Percentiles rank a stretch among this genome's conserved stretches.
Evolutionary conservation across 2,797 vertebrate genomes (phyloP).

Genomic region (Gymnothorax reevesii): DNA sequence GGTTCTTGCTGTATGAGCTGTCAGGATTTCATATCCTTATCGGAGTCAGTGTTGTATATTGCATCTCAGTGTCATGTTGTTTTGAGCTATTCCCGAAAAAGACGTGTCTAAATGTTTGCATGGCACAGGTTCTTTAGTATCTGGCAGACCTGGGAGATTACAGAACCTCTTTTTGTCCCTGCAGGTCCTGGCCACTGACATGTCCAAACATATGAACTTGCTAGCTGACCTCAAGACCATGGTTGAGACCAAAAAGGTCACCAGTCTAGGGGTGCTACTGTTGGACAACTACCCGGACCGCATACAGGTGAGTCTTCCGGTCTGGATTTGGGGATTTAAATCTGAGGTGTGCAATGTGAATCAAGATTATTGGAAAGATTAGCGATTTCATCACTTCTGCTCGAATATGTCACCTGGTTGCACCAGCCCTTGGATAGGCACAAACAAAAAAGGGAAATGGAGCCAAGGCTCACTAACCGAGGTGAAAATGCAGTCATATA

Average conservation of each 20-base stretch:
- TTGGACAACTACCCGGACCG: slow-evolving; percentile 92
- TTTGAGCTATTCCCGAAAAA: not conserved
- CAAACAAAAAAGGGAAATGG: too few relatives aligned
- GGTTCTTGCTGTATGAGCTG: not conserved
- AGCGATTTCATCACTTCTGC: too few relatives aligned
- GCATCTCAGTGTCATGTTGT: not conserved
- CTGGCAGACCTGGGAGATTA: not conserved
- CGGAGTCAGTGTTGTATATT: not conserved
- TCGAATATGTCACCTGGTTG: too few relatives aligned
- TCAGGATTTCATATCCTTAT: too few relatives aligned
- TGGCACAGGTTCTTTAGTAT: not conserved
- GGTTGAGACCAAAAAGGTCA: slow-evolving; percentile 97
- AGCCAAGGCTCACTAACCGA: too few relatives aligned
- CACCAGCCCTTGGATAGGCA: too few relatives aligned
- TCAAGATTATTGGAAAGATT: too few relatives aligned
- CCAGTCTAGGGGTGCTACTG: slow-evolving; percentile 87
- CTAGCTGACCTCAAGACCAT: slow-evolving; percentile 93
- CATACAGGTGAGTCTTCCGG: slow-evolving; percentile 79
- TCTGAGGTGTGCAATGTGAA: not conserved
- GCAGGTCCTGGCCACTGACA: slow-evolving; percentile 91
- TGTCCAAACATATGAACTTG: slow-evolving; percentile 96
- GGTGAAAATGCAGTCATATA: too few relatives aligned
- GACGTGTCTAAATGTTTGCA: slow-evolving; percentile 1
- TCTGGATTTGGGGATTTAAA: not conserved
- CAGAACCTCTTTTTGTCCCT: not conserved